Base-by-base conservation (phyloP, 2,888 invertebrate species). In the Stenchaetothrips biformis region DNA sequence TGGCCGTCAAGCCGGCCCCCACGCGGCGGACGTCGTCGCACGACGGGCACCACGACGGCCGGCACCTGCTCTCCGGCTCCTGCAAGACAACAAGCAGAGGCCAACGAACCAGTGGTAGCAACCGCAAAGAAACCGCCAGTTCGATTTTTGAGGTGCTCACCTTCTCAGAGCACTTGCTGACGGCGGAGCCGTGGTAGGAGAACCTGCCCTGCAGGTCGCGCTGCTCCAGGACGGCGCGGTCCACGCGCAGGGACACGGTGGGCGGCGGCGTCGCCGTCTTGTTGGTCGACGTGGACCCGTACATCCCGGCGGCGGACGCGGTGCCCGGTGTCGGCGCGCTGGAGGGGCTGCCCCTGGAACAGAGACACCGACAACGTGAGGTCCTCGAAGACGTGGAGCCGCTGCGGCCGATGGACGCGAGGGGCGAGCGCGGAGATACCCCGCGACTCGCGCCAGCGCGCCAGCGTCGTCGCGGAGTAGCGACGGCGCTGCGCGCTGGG, bases 161-260 rank as follows among this genome's bases (percentile, higher is more conserved):
- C 67, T 74, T 74, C 67, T 74, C 25, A 6, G 67, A 21, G 67
- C 21, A 11, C 67, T 25, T 21, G 21, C 7, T 25, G 67, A 21
- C 67, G 21, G 67, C 67, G 9, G 8, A 11, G 25, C 67, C 67
- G 67, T 74, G 67, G 67, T 74, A 74, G 67, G 67, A 74, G 67
- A 74, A 74, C 67, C 25, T 74, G 21, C 67, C 67, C 67, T 74
- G 67, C 67, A 74, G 67, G 67, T 74, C 67, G 67, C 67, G 67
- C 67, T 74, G 67, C 67, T 74, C 67, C 25, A 74, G 67, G 21
- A 74, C 67, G 67, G 67, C 67, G 8, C 67, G 21, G 67, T 74
- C 67, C 4, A 74, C 67, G 9, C 67, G 67, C 21, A 74, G 67
- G 9, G 67, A 74, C 67, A 74, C 67, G 25, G 67, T 74, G 67